Base-by-base conservation (phyloP, 1,140 invertebrate genomes). In the Battus philenor region DNA sequence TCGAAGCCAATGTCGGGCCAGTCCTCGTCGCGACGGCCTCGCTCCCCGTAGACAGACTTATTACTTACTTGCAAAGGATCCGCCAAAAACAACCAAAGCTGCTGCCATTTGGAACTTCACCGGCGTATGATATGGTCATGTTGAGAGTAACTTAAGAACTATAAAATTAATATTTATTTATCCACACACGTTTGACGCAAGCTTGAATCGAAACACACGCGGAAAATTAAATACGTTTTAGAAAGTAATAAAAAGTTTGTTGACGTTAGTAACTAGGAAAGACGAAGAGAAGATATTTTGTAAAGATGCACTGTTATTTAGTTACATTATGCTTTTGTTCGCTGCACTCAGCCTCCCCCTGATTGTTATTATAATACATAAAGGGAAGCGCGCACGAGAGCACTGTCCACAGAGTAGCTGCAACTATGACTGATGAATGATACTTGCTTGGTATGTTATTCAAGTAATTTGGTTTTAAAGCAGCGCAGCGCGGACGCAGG, bases 11-110 rank as follows among this genome's bases (percentile, higher is more conserved):
- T 44, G 51, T 32, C 54, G 39, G 39, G 33, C 47, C 49, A 50
- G 50, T 52, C 44, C 41, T 50, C 44, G 47, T 22, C 34, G 54
- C 47, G 7, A 31, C 36, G 38, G 20, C 30, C 26, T 20, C 48
- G 44, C 32, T 43, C 22, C 30, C 17, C 44, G 44, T 27, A 34
- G 18, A 52, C 18, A 38, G 18, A 41, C 20, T 30, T 17, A 32
- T 8, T 30, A 93, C 92, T 93, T 84, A 95, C 93, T 94, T 95
- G 87, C 88, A 88, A 54, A 95, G 88, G 77, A 95, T 94, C 81
- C 90, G 91, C 92, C 94, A 95, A 87, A 96, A 96, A 86, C 93
- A 95, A 69, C 94, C 94, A 75, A 95, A 96, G 85, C 91, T 94
- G 87, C 93, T 95, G 69, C 93, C 93, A 79, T 95, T 95, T 47